These are phyloP conservation scores for Seriola rivoliana DNA, from an alignment of 2,113 vertebrate genomes.

Conservation along the genomic window DNA sequence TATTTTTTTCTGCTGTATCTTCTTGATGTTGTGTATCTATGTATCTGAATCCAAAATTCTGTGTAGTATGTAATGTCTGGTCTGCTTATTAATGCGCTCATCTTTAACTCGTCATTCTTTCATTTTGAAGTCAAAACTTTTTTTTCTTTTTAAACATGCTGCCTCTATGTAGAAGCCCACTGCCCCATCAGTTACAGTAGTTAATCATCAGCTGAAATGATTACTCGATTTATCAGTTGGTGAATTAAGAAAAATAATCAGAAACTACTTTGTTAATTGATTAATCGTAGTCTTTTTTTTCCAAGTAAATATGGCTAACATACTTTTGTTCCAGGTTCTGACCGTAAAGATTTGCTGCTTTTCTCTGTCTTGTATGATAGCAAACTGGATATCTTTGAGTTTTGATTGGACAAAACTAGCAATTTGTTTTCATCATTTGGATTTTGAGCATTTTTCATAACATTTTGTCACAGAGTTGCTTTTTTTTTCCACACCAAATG, in stretches of 20 bases:
- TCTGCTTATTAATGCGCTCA: neutral
- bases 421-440: neutral
- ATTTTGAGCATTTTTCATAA: neutral
- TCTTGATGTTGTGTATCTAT: constrained; percentile 24
- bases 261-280: neutral
- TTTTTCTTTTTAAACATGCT: neutral
- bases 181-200: too few species aligned
- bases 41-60: constrained; percentile 15
- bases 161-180: neutral
- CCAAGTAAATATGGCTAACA: too few species aligned
- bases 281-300: too few species aligned
- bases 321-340: too few species aligned
- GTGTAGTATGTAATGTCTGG: neutral
- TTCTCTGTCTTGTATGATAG: neutral
- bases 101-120: neutral
- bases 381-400: neutral
- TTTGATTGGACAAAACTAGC: neutral
- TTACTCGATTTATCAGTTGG: neutral
- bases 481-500: neutral
- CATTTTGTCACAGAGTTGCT: neutral
- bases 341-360: neutral
- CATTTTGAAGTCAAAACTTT: neutral
- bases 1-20: constrained; percentile 26
- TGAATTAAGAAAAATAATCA: neutral
- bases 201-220: neutral